Conservation (phyloP, 1,140 invertebrate species). For the Drosophila littoralis region DNA sequence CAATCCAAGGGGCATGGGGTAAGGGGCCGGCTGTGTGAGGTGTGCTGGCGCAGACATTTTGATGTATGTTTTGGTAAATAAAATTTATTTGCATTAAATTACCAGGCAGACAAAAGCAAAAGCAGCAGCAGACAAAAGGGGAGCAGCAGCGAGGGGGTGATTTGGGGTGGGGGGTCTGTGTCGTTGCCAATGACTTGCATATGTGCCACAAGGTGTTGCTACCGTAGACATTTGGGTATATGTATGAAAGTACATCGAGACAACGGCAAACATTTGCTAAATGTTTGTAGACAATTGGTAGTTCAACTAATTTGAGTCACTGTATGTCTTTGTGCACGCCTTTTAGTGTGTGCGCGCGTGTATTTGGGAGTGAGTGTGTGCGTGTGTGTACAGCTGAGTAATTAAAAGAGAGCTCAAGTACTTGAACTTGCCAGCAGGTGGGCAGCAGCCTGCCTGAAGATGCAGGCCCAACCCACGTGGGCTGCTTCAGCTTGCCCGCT, state of each 20-base stretch:
- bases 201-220: slow-evolving; percentile 46
- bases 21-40: slow-evolving; percentile 2
- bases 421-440: slow-evolving; percentile 51
- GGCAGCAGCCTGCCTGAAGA: slow-evolving; percentile 13
- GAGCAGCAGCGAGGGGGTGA: neutral
- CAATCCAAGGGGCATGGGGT: neutral
- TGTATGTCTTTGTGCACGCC: slow-evolving; percentile 18
- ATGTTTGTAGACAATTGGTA: slow-evolving; percentile 83
- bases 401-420: slow-evolving; percentile 61
- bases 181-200: slow-evolving; percentile 45
- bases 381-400: slow-evolving; percentile 65
- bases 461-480: slow-evolving; percentile 55
- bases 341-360: slow-evolving; percentile 4
- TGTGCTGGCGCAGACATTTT: slow-evolving; percentile 78
- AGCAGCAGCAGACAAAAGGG: slow-evolving; percentile 30
- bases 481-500: neutral
- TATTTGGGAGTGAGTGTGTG: slow-evolving; percentile 23
- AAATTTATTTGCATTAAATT: slow-evolving; percentile 83
- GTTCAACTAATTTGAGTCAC: slow-evolving; percentile 76
- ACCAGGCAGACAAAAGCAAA: slow-evolving; percentile 64
- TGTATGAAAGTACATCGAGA: slow-evolving; percentile 27
- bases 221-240: slow-evolving; percentile 20
- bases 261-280: slow-evolving; percentile 76
- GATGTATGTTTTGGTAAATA: slow-evolving; percentile 82
- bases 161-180: neutral